These are phyloP conservation scores for Anorthoa munda DNA, from an alignment of 2,888 invertebrate species.

Conservation along the genomic window DNA sequence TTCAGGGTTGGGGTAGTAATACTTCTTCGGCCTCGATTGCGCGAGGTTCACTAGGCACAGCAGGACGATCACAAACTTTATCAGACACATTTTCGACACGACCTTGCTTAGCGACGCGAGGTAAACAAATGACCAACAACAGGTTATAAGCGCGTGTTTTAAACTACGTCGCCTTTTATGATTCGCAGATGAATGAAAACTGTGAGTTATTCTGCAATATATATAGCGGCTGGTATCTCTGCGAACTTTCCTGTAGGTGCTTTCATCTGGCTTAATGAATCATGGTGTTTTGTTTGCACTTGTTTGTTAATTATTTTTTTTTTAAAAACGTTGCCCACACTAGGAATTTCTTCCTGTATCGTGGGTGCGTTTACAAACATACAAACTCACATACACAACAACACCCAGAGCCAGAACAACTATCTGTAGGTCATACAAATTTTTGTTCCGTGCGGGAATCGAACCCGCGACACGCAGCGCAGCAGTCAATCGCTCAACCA, in stretches of 20 bases:
- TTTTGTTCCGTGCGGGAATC: too few relatives aligned
- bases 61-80: constrained; percentile 53
- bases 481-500: too few relatives aligned
- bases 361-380: too few relatives aligned
- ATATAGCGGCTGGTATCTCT: constrained; percentile 43
- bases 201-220: constrained; percentile 59
- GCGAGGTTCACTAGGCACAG: constrained; percentile 57
- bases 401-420: too few relatives aligned
- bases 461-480: too few relatives aligned
- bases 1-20: constrained; percentile 72
- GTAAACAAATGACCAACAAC: constrained; percentile 66
- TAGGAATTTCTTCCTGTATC: too few relatives aligned
- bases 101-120: constrained; percentile 59
- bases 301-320: too few relatives aligned
- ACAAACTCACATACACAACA: too few relatives aligned
- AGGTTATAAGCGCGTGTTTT: constrained; percentile 53
- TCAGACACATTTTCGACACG: constrained; percentile 59
- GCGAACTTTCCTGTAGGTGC: constrained; percentile 44
- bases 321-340: too few relatives aligned
- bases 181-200: constrained; percentile 58
- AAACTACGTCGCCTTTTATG: constrained; percentile 36
- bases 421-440: too few relatives aligned
- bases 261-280: constrained; percentile 39
- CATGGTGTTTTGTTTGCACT: constrained; percentile 16
- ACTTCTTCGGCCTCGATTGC: constrained; percentile 46